Evolutionary conservation across 2,888 invertebrate genomes (phyloP).

Genomic region (Ommatoiulus sabulosus): DNA sequence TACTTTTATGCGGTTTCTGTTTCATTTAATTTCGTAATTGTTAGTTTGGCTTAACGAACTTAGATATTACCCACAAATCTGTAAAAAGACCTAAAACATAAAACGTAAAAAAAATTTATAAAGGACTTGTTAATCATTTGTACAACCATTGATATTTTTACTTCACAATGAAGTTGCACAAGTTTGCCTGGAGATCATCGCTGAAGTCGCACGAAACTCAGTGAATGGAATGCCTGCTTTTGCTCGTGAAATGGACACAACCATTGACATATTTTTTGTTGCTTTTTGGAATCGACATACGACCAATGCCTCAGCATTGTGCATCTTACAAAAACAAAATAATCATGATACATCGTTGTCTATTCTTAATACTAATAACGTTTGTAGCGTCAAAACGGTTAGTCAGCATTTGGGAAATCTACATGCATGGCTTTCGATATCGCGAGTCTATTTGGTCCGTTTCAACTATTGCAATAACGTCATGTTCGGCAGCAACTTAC

Average conservation of each 20-base stretch:
- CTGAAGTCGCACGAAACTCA: too few relatives aligned
- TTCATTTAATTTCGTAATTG: too few relatives aligned
- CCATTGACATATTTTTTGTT: background rate
- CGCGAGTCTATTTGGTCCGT: background rate
- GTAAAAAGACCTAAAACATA: too few relatives aligned
- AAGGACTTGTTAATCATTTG: too few relatives aligned
- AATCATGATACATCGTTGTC: background rate
- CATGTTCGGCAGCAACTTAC: background rate
- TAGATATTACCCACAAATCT: too few relatives aligned
- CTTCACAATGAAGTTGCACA: too few relatives aligned
- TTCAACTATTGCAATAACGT: background rate
- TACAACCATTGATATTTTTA: too few relatives aligned
- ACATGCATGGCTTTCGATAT: background rate
- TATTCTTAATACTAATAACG: background rate
- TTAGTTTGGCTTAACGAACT: too few relatives aligned
- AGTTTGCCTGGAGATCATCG: too few relatives aligned
- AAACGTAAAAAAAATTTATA: too few relatives aligned
- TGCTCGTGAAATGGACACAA: background rate
- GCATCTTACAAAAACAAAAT: background rate
- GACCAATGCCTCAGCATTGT: background rate
- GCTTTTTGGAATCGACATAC: slow-evolving; percentile 31
- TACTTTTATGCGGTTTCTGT: too few relatives aligned
- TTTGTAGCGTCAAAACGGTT: background rate
- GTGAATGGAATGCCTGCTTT: too few relatives aligned
- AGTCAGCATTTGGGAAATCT: background rate